Evolutionary conservation across 1,140 invertebrate species (phyloP).

Genomic region (Calephelis virginiensis): DNA sequence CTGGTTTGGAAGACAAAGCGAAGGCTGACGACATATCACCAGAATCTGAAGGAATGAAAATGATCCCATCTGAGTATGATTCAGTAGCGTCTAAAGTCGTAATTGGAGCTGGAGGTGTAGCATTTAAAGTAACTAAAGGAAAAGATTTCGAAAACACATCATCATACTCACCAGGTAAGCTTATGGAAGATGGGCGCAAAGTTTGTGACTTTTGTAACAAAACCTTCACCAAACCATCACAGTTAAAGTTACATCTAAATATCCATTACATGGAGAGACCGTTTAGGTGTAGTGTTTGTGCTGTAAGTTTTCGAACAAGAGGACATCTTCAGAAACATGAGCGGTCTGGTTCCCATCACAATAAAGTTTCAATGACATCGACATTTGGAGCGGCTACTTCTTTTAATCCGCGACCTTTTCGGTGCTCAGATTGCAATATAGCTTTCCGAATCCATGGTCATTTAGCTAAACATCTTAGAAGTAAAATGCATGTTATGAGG

Average conservation of each 20-base stretch:
- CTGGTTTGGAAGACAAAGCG: conserved; percentile 45
- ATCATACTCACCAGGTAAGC: conserved; percentile 68
- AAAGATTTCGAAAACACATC: conserved; percentile 65
- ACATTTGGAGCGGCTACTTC: conserved; percentile 91
- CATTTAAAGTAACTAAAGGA: conserved; percentile 70
- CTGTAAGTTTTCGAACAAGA: conserved; percentile 93
- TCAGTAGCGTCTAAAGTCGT: conserved; percentile 74
- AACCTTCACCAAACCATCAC: conserved; percentile 93
- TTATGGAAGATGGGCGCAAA: conserved; percentile 88
- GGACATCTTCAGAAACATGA: conserved; percentile 96
- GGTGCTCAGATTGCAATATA: conserved; percentile 96
- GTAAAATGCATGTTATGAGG: conserved; percentile 98
- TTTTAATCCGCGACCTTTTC: conserved; percentile 95
- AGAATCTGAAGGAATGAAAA: conserved; percentile 51
- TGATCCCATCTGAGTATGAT: conserved; percentile 55
- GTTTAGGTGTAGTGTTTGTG: conserved; percentile 94
- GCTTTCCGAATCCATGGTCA: conserved; percentile 98
- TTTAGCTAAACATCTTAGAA: conserved; percentile 96
- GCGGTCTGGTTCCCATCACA: conserved; percentile 92
- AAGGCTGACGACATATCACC: conserved; percentile 46
- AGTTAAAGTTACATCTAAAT: conserved; percentile 94
- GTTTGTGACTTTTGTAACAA: conserved; percentile 94
- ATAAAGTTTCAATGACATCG: conserved; percentile 93
- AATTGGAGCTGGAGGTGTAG: conserved; percentile 73
- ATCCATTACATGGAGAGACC: conserved; percentile 97